Percentiles rank a stretch among this genome's conserved stretches.
Evolutionary conservation across 2,797 vertebrate genomes (phyloP).

Genomic region (Gastrophryne carolinensis): DNA sequence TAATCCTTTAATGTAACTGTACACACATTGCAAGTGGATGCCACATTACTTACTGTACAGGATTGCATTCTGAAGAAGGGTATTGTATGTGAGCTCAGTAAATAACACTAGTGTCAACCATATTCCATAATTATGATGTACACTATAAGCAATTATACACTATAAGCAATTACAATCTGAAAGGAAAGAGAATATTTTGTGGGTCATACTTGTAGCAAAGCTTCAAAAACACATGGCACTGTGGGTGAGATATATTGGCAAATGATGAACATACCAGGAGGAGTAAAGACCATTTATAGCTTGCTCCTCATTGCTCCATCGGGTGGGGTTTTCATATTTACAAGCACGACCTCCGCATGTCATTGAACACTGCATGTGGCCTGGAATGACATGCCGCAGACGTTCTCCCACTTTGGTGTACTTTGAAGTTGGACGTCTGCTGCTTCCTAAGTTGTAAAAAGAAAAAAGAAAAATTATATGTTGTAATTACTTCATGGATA

Average conservation of each 20-base stretch:
- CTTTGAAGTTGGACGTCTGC: slow-evolving; percentile 85
- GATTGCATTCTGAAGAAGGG: no score
- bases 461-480: neutral
- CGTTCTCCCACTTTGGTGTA: slow-evolving; percentile 95
- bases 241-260: neutral
- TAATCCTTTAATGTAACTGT: no score
- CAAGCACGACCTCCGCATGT: slow-evolving; percentile 91
- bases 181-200: no score
- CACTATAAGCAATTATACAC: no score
- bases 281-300: slow-evolving; percentile 92
- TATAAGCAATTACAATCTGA: no score
- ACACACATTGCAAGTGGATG: no score
- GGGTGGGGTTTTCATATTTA: slow-evolving; percentile 95
- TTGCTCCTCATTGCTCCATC: slow-evolving; percentile 90
- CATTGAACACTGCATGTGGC: slow-evolving; percentile 96
- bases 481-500: neutral
- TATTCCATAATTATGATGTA: no score
- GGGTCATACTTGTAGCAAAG: no score
- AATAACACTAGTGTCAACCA: no score
- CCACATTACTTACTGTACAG: no score
- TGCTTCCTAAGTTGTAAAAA: slow-evolving; percentile 64
- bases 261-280: slow-evolving; percentile 78
- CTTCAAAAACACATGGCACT: neutral
- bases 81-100: no score
- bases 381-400: slow-evolving; percentile 90